phyloP scores from a whole-genome alignment of 2,888 invertebrate species.

The Digitonthophagus gazella region DNA sequence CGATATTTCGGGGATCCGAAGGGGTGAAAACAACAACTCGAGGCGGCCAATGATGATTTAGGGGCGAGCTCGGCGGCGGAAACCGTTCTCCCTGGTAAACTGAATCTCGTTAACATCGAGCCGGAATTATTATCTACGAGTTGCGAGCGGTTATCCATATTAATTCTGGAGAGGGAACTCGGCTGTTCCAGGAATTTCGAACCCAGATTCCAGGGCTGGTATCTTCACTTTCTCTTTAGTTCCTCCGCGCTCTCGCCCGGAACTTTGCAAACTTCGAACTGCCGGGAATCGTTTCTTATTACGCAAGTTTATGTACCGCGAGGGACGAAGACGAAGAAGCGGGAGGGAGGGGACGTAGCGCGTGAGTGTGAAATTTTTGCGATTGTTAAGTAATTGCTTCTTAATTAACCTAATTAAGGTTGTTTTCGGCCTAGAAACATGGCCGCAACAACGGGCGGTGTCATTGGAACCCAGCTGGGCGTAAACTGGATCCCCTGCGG shows the following conservation, averaged over 20 bases:
- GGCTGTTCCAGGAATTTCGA: slow-evolving; percentile 12
- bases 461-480: too few relatives aligned
- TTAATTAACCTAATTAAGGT: too few relatives aligned
- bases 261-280: not conserved
- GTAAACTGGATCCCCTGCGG: not conserved
- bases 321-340: not conserved
- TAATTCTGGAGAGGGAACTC: slow-evolving; percentile 11
- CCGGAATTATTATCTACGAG: slow-evolving; percentile 15
- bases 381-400: too few relatives aligned
- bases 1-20: not conserved
- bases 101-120: slow-evolving; percentile 17
- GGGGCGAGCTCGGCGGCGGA: not conserved
- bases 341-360: too few relatives aligned
- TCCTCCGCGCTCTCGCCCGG: not conserved
- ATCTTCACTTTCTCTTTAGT: slow-evolving; percentile 12
- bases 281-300: not conserved
- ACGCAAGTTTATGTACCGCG: not conserved
- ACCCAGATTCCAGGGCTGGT: not conserved
- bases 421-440: not conserved
- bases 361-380: too few relatives aligned
- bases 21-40: not conserved
- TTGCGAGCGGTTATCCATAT: slow-evolving; percentile 15
- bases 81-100: slow-evolving; percentile 2
- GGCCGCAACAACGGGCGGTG: not conserved
- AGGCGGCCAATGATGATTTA: slow-evolving; percentile 13